Conservation (phyloP, 2,888 invertebrate genomes). For the Tenthredo livida region DNA sequence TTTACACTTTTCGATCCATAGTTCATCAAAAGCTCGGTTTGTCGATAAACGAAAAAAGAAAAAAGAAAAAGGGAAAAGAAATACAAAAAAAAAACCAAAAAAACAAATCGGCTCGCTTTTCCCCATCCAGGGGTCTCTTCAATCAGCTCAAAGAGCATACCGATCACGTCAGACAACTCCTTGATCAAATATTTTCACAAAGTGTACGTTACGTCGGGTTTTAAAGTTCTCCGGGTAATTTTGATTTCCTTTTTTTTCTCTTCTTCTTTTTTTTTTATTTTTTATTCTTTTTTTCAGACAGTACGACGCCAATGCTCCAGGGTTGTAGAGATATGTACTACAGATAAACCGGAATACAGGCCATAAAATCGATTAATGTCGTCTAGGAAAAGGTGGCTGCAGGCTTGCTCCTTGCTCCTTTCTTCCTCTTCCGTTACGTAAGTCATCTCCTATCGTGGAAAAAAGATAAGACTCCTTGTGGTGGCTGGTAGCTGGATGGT, state of each 20-base stretch:
- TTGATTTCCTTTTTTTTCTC: too few species aligned
- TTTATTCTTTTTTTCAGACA: not conserved
- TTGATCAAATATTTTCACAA: conserved; percentile 3
- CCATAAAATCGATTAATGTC: conserved; percentile 46
- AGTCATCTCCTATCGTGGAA: conserved; percentile 20
- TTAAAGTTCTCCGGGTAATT: not conserved
- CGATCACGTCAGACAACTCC: not conserved
- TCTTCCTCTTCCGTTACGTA: conserved; percentile 30
- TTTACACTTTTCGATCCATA: not conserved
- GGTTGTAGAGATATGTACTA: conserved; percentile 10
- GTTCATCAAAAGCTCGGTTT: not conserved
- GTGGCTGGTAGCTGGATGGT: not conserved
- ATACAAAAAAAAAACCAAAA: not conserved
- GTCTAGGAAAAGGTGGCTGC: conserved; percentile 10
- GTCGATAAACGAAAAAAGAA: not conserved
- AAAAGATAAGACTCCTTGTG: conserved; percentile 17
- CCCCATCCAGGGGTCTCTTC: not conserved
- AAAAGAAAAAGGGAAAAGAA: not conserved
- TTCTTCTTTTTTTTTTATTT: not conserved
- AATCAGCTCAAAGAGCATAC: not conserved
- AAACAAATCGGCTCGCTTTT: not conserved
- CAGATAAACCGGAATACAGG: conserved; percentile 30
- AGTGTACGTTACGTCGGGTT: not conserved
- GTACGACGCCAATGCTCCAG: not conserved
- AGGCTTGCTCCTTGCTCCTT: not conserved